Percentiles rank a stretch among this genome's conserved stretches.
Evolutionary conservation across 30 jellyfish, hydroid and myxozoan species (phyloP).

Genomic region (Aurelia sp.): DNA sequence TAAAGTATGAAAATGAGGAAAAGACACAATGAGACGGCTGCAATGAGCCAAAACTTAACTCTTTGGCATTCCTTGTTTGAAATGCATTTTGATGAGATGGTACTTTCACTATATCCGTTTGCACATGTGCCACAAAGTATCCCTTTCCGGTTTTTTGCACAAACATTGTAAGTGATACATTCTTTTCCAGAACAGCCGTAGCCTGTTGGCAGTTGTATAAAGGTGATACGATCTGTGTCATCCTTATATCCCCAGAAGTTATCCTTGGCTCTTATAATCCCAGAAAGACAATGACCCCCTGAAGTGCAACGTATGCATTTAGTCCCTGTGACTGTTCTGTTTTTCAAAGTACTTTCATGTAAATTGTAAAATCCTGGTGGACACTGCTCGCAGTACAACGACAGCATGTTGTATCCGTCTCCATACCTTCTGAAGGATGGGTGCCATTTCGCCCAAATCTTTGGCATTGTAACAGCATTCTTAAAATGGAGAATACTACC

Average conservation of each 20-base stretch:
- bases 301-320: neutral
- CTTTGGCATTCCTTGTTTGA: neutral
- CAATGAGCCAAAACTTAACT: neutral
- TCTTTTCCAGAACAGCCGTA: neutral
- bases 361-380: neutral
- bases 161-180: neutral
- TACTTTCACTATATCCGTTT: neutral
- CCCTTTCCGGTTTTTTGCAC: neutral
- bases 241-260: neutral
- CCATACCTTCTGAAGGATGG: neutral
- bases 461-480: too few species aligned
- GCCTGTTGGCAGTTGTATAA: neutral
- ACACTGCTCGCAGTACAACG: neutral
- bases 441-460: too few species aligned
- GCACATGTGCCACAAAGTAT: neutral
- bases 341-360: neutral
- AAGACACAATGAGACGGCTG: neutral
- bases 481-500: neutral
- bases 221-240: neutral
- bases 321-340: neutral
- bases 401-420: neutral
- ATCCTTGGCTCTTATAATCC: neutral
- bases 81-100: neutral
- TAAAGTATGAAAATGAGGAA: neutral
- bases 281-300: neutral